Evolutionary conservation across 2,797 vertebrate genomes (phyloP), one percentile per base, ranked within the genome.

Genomic region (Anniella stebbinsi): DNA sequence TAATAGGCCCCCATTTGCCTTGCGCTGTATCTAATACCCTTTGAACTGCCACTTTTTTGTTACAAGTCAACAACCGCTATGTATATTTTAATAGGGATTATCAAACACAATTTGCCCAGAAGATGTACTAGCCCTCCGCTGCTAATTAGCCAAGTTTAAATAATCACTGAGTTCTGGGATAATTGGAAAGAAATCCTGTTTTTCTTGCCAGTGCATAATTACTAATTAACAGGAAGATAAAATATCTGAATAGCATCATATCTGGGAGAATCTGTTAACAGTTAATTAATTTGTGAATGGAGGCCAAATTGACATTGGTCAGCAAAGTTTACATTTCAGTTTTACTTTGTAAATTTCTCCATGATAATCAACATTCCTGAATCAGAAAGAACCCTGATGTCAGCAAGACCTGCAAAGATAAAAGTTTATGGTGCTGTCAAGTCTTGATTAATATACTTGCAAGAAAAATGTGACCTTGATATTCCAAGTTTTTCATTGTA

Each of bases 61-160:
- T 97, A 93, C 92, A 97, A 96, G 96, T 97, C 96, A 97, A 91
- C 96, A 96, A 95, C 93, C 93, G 69, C 96, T 95, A 96, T 97
- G 96, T 98, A 96, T 97, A 97, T 97, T 97, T 97, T 96, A 97
- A 97, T 96, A 96, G 95, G 91, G 92, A 96, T 97, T 97, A 97
- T 97, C 97, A 97, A 97, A 96, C 92, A 96, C 92, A 95, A 93
- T 97, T 97, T 97, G 93, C 96, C 95, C 95, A 97, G 96, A 97
- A 97, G 95, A 97, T 95, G 94, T 96, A 96, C 95, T 92, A 97
- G 90, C 91, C 90, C 88, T 96, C 93, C 4, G 15, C 95, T 94
- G 92, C 95, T 97, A 97, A 97, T 97, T 98, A 97, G 95, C 92
- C 95, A 97, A 97, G 96, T 97, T 97, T 97, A 97, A 97, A 97